Percentiles rank a stretch among this genome's conserved stretches.
Evolutionary conservation across 2,888 invertebrate species (phyloP).

Genomic region (Doris montereyensis): DNA sequence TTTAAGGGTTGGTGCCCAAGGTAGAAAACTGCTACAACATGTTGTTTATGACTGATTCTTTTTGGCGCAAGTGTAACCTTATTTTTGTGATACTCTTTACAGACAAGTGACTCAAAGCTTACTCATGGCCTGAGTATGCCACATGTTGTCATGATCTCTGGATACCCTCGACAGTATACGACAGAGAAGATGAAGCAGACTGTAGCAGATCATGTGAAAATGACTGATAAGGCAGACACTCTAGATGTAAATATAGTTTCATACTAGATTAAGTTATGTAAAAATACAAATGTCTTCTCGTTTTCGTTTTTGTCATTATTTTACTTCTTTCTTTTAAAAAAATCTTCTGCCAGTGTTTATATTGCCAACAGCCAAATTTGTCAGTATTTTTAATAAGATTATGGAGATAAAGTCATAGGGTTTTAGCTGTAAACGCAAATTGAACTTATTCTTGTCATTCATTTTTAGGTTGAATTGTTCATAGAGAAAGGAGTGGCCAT

Average conservation of each 20-base stretch:
- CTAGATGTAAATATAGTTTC: too few species aligned
- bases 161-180: constrained; percentile 56
- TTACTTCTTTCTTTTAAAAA: not conserved
- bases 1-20: too few species aligned
- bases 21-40: too few species aligned
- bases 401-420: too few species aligned
- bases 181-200: constrained; percentile 15
- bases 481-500: constrained; percentile 67
- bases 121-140: constrained; percentile 62
- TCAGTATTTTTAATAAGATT: too few species aligned
- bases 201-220: not conserved
- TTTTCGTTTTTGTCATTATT: not conserved
- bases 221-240: constrained; percentile 35
- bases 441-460: constrained; percentile 9
- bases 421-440: not conserved
- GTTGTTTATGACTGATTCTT: too few species aligned
- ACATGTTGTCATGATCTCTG: constrained; percentile 69
- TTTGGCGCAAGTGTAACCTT: too few species aligned
- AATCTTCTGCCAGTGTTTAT: too few species aligned
- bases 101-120: constrained; percentile 71
- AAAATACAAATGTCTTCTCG: constrained; percentile 1
- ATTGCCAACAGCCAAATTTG: too few species aligned
- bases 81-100: too few species aligned
- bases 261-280: too few species aligned
- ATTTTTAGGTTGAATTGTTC: constrained; percentile 63